Base-by-base conservation (phyloP, 2,797 vertebrate species). In the Pangasius larnaudii region DNA sequence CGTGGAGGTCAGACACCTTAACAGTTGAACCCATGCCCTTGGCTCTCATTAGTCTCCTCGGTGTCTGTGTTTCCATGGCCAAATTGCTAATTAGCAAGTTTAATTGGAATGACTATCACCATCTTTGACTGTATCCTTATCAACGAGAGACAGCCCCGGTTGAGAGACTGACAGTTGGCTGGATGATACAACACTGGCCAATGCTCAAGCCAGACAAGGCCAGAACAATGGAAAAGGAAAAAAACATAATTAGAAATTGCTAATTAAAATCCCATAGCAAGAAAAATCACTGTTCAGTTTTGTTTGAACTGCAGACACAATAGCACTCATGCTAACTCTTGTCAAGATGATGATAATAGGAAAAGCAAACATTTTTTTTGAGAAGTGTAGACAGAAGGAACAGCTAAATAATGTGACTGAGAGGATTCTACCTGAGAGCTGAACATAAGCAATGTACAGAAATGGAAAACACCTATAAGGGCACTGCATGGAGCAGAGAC, bases 1-100 rank as follows among this genome's bases (percentile, higher is more conserved):
- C 59, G 75, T 71, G 18, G 39, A 85, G 86, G 39, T 77, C 49
- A 72, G 58, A 83, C 80, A 69, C 51, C 67, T 78, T 80, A 80
- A 80, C 33, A 56, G 53, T 9, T 42, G 39, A 84, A 84, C 77
- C 56, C 61, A 49, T 74, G 72, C 65, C 65, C 85, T 80, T 85
- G 86, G 75, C 79, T 86, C 58, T 58, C 63, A 87, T 88, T 71
- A 72, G 58, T 81, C 89, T 91, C 85, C 82, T 88, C 51, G 11
- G 84, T 78, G 89, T 87, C 92, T 93, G 90, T 91, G 91, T 91
- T 93, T 85, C 85, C 88, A 65, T 86, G 75, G 85, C 89, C 88
- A 93, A 91, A 92, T 87, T 91, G 89, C 91, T 93, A 94, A 94
- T 94, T 94, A 92, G 90, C 88, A 80, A 91, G 89, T 91, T 88